Evolutionary conservation across 2,888 invertebrate genomes (phyloP).

Genomic region (Lasioglossum pauxillum): DNA sequence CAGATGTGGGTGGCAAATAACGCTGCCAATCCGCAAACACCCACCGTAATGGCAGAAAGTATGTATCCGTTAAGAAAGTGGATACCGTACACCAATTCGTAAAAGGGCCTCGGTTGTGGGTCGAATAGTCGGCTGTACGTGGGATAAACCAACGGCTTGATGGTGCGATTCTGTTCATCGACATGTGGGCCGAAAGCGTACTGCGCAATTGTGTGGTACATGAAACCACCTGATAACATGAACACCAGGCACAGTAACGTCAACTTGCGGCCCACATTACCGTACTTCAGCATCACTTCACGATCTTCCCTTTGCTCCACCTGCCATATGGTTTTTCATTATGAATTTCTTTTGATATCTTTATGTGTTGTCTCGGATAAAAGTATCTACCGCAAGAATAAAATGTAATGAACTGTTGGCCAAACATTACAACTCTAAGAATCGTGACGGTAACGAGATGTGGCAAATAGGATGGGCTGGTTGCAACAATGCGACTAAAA

Average conservation of each 20-base stretch:
- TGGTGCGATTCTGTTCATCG: slow-evolving; percentile 60
- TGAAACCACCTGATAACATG: slow-evolving; percentile 60
- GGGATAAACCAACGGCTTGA: slow-evolving; percentile 68
- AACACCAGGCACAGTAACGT: slow-evolving; percentile 55
- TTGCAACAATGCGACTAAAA: no score
- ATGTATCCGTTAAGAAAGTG: slow-evolving; percentile 71
- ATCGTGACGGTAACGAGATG: no score
- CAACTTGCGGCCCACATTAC: slow-evolving; percentile 68
- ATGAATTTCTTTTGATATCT: no score
- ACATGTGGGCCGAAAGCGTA: slow-evolving; percentile 23
- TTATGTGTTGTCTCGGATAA: no score
- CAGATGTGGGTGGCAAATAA: slow-evolving; percentile 67
- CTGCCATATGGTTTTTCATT: slow-evolving; percentile 42
- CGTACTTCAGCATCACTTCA: slow-evolving; percentile 70
- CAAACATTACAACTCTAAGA: no score
- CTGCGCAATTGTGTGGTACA: slow-evolving; percentile 57
- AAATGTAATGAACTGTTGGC: no score
- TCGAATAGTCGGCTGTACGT: slow-evolving; percentile 67
- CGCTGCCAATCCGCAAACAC: slow-evolving; percentile 66
- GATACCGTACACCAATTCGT: slow-evolving; percentile 73
- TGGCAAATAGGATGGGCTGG: no score
- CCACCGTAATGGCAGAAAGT: slow-evolving; percentile 67
- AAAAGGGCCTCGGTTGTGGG: slow-evolving; percentile 66
- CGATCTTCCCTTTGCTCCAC: slow-evolving; percentile 56
- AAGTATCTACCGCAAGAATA: no score